Conservation (phyloP, 1,140 invertebrate genomes). For the Eulimnadia texana region DNA sequence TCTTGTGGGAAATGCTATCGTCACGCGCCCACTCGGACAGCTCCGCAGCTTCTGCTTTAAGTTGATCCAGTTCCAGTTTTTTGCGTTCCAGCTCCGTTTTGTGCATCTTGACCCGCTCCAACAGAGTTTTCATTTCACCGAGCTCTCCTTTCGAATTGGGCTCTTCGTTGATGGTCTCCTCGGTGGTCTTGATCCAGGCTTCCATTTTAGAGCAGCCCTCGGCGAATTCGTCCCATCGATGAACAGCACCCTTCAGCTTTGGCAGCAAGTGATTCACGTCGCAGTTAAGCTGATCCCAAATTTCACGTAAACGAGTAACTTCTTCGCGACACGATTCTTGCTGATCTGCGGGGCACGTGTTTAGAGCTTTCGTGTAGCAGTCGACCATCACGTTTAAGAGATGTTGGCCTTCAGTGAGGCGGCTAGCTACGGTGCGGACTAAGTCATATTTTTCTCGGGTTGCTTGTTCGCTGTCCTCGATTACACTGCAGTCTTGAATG, state of each 20-base stretch:
- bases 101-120: constrained; percentile 62
- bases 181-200: constrained; percentile 22
- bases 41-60: constrained; percentile 53
- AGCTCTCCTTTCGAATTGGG: constrained; percentile 62
- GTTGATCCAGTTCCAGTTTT: constrained; percentile 50
- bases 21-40: constrained; percentile 52
- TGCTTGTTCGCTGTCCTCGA: constrained; percentile 52
- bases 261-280: constrained; percentile 60
- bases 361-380: constrained; percentile 67
- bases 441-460: constrained; percentile 74
- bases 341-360: constrained; percentile 40
- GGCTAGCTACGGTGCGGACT: constrained; percentile 44
- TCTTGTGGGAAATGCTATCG: constrained; percentile 22
- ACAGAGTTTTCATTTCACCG: constrained; percentile 75
- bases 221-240: constrained; percentile 65
- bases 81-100: constrained; percentile 57
- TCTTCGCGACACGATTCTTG: constrained; percentile 58
- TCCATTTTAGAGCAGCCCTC: constrained; percentile 46
- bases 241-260: constrained; percentile 56
- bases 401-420: constrained; percentile 73
- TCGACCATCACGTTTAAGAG: constrained; percentile 61
- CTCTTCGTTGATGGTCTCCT: constrained; percentile 38
- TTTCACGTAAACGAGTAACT: constrained; percentile 54
- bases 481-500: constrained; percentile 62
- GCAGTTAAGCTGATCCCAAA: constrained; percentile 68